A percentile compares a stretch with the other conserved stretches of the same genome.
Evolutionary conservation across 2,888 invertebrate genomes (phyloP).

Genomic region (Loripinus fragilis): DNA sequence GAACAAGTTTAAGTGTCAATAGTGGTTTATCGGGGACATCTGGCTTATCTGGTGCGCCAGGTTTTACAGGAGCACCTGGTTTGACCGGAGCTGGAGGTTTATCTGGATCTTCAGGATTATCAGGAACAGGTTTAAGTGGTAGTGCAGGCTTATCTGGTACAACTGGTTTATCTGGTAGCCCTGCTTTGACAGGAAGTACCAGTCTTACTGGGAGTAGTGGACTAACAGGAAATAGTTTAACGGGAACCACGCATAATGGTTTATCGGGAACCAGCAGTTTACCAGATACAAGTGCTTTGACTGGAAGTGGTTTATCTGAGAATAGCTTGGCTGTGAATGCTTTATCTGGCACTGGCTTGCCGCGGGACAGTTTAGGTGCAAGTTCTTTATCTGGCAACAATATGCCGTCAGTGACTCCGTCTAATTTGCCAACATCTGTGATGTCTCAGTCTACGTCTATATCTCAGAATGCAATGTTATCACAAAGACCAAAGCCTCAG

Average conservation of each 20-base stretch:
- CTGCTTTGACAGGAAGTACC: conserved; percentile 22
- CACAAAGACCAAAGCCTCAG: conserved; percentile 87
- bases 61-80: not conserved
- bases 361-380: conserved; percentile 18
- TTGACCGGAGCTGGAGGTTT: conserved; percentile 1
- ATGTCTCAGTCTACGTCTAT: conserved; percentile 49
- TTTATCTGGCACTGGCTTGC: conserved; percentile 32
- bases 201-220: conserved; percentile 36
- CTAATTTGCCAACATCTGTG: conserved; percentile 38
- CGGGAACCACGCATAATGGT: conserved; percentile 2
- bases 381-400: conserved; percentile 38
- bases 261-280: conserved; percentile 31
- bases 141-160: conserved; percentile 11
- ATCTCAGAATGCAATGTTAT: conserved; percentile 62
- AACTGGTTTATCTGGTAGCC: conserved; percentile 1
- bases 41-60: conserved; percentile 40
- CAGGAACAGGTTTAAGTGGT: not conserved
- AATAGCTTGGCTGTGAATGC: conserved; percentile 49
- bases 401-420: conserved; percentile 54
- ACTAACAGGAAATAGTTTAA: conserved; percentile 22
- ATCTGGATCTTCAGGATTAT: conserved; percentile 34
- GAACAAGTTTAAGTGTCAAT: conserved; percentile 30
- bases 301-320: conserved; percentile 39
- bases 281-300: conserved; percentile 16
- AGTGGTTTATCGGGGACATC: conserved; percentile 28